Evolutionary conservation across 2,113 vertebrate genomes (phyloP), one percentile per base, ranked within the genome.

Genomic region (Cisticola juncidis): DNA sequence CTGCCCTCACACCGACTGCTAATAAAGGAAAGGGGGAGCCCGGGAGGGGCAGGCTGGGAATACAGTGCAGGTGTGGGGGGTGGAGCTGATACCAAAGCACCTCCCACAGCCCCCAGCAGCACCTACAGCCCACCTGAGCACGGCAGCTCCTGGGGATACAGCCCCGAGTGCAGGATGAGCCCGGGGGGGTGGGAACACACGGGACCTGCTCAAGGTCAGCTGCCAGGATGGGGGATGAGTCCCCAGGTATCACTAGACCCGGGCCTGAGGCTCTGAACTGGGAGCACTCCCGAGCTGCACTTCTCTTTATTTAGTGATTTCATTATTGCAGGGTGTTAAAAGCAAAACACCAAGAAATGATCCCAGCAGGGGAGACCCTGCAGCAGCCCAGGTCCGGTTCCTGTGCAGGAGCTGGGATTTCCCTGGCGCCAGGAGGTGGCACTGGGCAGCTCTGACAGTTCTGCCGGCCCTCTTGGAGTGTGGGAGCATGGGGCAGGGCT

Each of bases 1-100:
- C 44, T 5, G 7, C 7, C 4, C 44, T 4, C 2, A 0, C 6
- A 1, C 9, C 2, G 0, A 18, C 45, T 16, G 85, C 51, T 84
- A 0, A 68, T 90, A 57, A 87, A 72, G 81, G 8, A 2, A 10
- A 35, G 13, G 31, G 33, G 6, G 1, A 3, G n/a, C 5, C 31
- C 2, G 36, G 66, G 61, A 44, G 35, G 51, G 3, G 71, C 16
- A 3, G 33, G 9, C 3, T 13, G 76, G 77, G 54, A 82, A 91
- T 2, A 7, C 33, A 22, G 38, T 0, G 1, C 91, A 93, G 88
- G 69, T 88, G 68, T 0, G n/a, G 24, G 12, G 12, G 48, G 24
- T 9, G 24, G 35, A 38, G 80, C 45, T 31, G 66, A 20, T 22
- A 61, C 4, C 51, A 60, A 18, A n/a, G 33, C 42, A 38, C n/a